Percentiles rank a stretch among this genome's conserved stretches.
Conservation (phyloP, 1,140 invertebrate species). For the Hypsibius dujardini region DNA sequence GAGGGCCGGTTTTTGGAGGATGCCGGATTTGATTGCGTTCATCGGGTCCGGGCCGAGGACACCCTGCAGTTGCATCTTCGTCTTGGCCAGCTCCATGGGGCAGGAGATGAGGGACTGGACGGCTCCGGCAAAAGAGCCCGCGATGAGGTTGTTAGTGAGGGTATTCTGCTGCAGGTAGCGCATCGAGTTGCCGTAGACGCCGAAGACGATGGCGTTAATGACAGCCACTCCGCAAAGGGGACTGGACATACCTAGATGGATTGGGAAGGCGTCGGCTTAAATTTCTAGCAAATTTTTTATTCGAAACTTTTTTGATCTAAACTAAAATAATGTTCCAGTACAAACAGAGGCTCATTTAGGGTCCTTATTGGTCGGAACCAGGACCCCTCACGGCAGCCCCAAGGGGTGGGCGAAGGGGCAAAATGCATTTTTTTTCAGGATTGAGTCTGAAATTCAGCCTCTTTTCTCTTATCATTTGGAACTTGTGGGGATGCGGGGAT, state of each 20-base stretch:
- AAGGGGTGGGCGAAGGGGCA: too few species aligned
- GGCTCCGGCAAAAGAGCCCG: constrained; percentile 54
- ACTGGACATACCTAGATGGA: constrained; percentile 42
- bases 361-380: too few species aligned
- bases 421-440: too few species aligned
- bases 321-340: too few species aligned
- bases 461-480: too few species aligned
- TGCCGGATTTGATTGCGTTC: constrained; percentile 16
- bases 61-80: constrained; percentile 48
- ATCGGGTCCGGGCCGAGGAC: constrained; percentile 22
- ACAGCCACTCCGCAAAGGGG: constrained; percentile 63
- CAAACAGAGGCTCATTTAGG: too few species aligned
- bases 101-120: constrained; percentile 59
- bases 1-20: constrained; percentile 20
- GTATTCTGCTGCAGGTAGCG: constrained; percentile 38
- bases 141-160: constrained; percentile 41
- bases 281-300: too few species aligned
- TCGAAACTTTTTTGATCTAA: too few species aligned
- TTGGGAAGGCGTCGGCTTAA: too few species aligned
- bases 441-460: too few species aligned
- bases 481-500: too few species aligned
- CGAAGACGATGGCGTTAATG: constrained; percentile 78
- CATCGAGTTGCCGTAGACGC: constrained; percentile 61
- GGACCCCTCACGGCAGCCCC: too few species aligned
- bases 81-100: constrained; percentile 72